Conservation (phyloP, 2,888 invertebrate species). For the Spodoptera exigua region DNA sequence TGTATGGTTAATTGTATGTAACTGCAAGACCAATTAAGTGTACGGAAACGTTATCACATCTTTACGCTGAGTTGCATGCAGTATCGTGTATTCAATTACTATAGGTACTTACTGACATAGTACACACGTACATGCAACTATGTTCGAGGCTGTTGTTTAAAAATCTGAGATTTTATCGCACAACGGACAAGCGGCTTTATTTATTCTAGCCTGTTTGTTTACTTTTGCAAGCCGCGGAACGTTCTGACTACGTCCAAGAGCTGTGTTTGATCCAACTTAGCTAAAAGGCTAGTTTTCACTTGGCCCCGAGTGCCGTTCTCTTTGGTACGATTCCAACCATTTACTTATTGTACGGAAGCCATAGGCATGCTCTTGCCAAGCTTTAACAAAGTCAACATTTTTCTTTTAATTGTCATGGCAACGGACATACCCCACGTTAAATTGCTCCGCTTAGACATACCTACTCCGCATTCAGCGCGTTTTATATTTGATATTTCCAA, state of each 20-base stretch:
- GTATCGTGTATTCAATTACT: slow-evolving; percentile 48
- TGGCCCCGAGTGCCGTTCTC: slow-evolving; percentile 32
- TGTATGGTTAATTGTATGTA: slow-evolving; percentile 43
- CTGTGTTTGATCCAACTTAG: slow-evolving; percentile 23
- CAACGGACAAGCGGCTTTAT: slow-evolving; percentile 35
- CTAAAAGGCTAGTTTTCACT: slow-evolving; percentile 25
- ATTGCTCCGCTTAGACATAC: neutral
- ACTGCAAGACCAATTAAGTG: slow-evolving; percentile 50
- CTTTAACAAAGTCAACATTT: slow-evolving; percentile 27
- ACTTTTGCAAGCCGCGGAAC: slow-evolving; percentile 11
- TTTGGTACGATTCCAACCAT: slow-evolving; percentile 50
- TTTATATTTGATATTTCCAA: neutral
- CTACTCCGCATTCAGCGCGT: neutral
- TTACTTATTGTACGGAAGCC: slow-evolving; percentile 34
- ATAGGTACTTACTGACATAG: slow-evolving; percentile 6
- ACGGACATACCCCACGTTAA: neutral
- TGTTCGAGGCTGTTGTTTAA: slow-evolving; percentile 21
- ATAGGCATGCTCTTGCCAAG: slow-evolving; percentile 38
- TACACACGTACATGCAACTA: neutral
- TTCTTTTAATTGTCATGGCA: slow-evolving; percentile 34
- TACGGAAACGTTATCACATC: slow-evolving; percentile 56
- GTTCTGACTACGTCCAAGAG: slow-evolving; percentile 10
- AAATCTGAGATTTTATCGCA: slow-evolving; percentile 46
- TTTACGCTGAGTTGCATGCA: slow-evolving; percentile 51
- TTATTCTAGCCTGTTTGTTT: slow-evolving; percentile 35